These are phyloP conservation scores for Trinectes maculatus DNA, from an alignment of 2,113 vertebrate species.

Conservation along the genomic window DNA sequence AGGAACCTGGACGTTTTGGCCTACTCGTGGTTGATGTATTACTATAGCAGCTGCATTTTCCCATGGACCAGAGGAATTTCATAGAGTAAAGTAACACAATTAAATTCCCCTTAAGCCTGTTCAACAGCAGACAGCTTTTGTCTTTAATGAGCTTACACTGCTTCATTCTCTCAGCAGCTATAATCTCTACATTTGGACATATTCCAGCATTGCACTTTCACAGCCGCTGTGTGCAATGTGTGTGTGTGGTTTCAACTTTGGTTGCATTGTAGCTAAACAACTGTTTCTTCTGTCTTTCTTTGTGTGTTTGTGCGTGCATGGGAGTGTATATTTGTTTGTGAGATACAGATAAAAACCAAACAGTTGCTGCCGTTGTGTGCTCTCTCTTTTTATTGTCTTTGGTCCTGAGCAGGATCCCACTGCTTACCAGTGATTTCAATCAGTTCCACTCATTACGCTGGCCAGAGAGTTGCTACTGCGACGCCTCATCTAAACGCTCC, in stretches of 20 bases:
- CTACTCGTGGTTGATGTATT: slow-evolving; percentile 7
- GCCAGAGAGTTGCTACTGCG: slow-evolving; percentile 27
- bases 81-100: slow-evolving; percentile 70
- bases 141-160: slow-evolving; percentile 81
- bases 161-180: slow-evolving; percentile 75
- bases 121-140: slow-evolving; percentile 76
- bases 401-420: slow-evolving; percentile 34
- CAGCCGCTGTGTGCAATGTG: slow-evolving; percentile 24
- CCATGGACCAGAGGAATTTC: slow-evolving; percentile 53
- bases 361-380: slow-evolving; percentile 15
- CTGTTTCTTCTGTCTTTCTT: slow-evolving; percentile 31
- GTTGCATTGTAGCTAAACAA: slow-evolving; percentile 38
- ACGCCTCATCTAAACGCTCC: slow-evolving; percentile 24
- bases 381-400: slow-evolving; percentile 14
- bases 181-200: slow-evolving; percentile 79
- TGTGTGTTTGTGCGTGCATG: slow-evolving; percentile 11
- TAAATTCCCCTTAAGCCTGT: slow-evolving; percentile 77
- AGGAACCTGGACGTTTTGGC: not conserved
- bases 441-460: slow-evolving; percentile 59
- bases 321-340: slow-evolving; percentile 30
- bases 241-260: slow-evolving; percentile 18
- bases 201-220: slow-evolving; percentile 72
- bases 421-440: slow-evolving; percentile 57
- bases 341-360: slow-evolving; percentile 26
- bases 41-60: slow-evolving; percentile 41